Conservation (phyloP, 92 coral and sea anemone genomes). For the Heteractis magnifica region DNA sequence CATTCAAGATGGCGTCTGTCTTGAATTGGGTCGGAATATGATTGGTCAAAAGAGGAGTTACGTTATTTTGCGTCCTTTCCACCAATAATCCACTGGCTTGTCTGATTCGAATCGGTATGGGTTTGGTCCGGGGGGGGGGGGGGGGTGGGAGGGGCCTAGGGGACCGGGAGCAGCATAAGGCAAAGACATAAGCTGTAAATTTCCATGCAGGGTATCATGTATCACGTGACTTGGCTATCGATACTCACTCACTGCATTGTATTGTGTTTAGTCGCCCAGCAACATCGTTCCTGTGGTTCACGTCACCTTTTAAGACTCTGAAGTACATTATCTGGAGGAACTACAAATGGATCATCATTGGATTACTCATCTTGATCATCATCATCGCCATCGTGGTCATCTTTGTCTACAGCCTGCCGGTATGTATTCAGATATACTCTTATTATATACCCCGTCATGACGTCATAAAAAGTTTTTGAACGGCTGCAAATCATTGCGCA, state of each 20-base stretch:
- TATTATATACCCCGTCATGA: not conserved
- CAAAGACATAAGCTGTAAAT: not conserved
- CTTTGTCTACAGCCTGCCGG: constrained; percentile 78
- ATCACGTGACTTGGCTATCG: not conserved
- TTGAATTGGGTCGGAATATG: no score
- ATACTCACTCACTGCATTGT: not conserved
- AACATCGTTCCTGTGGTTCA: constrained; percentile 87
- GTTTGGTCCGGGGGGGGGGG: no score
- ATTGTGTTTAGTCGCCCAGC: constrained; percentile 73
- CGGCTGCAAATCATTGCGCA: not conserved
- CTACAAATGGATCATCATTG: constrained; percentile 76
- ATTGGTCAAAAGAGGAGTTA: no score
- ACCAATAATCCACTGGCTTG: no score
- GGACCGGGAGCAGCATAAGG: not conserved
- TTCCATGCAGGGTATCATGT: not conserved
- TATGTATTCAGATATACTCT: not conserved
- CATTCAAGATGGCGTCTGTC: no score
- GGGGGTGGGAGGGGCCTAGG: no score
- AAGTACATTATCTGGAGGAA: constrained; percentile 81
- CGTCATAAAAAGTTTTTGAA: not conserved
- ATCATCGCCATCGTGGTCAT: constrained; percentile 54
- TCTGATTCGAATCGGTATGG: no score
- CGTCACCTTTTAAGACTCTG: constrained; percentile 80
- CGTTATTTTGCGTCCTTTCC: no score
- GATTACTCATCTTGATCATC: constrained; percentile 56